A percentile compares a stretch with the other conserved stretches of the same genome.
Conservation (phyloP, 1,140 invertebrate genomes). For the Hylaeus volcanicus region DNA sequence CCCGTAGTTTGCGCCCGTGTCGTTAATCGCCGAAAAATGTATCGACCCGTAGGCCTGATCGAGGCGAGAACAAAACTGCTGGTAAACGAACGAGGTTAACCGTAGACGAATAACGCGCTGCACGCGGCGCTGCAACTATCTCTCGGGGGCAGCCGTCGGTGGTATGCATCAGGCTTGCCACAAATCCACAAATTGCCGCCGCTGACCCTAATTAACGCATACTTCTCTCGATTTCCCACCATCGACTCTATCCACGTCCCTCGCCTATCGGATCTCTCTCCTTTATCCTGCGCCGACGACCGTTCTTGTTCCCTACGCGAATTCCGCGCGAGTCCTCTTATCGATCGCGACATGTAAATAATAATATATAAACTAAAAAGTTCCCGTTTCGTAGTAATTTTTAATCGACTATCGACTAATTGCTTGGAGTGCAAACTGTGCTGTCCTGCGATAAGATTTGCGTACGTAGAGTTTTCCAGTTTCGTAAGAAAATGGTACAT, state of each 20-base stretch:
- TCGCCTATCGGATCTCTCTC: neutral
- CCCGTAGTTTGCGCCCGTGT: neutral
- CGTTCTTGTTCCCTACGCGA: neutral
- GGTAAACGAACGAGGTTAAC: constrained; percentile 32
- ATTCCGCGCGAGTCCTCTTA: too few species aligned
- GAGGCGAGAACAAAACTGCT: neutral
- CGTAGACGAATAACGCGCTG: constrained; percentile 39
- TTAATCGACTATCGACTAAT: too few species aligned
- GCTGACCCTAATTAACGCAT: constrained; percentile 68
- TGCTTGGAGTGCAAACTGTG: too few species aligned
- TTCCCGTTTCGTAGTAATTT: too few species aligned
- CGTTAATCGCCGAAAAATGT: neutral
- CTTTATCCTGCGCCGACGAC: neutral
- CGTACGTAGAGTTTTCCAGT: too few species aligned
- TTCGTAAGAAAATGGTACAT: too few species aligned
- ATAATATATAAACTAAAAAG: too few species aligned
- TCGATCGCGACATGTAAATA: too few species aligned
- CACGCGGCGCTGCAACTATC: constrained; percentile 1
- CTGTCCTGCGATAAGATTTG: too few species aligned
- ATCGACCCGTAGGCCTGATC: neutral
- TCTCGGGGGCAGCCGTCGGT: constrained; percentile 17
- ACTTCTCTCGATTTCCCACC: constrained; percentile 59
- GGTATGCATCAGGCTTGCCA: constrained; percentile 52
- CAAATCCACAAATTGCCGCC: constrained; percentile 68
- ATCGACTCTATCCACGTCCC: constrained; percentile 49